A percentile compares a stretch with the other conserved stretches of the same genome.
Evolutionary conservation across 2,113 vertebrate genomes (phyloP).

Genomic region (Eolophus roseicapilla): DNA sequence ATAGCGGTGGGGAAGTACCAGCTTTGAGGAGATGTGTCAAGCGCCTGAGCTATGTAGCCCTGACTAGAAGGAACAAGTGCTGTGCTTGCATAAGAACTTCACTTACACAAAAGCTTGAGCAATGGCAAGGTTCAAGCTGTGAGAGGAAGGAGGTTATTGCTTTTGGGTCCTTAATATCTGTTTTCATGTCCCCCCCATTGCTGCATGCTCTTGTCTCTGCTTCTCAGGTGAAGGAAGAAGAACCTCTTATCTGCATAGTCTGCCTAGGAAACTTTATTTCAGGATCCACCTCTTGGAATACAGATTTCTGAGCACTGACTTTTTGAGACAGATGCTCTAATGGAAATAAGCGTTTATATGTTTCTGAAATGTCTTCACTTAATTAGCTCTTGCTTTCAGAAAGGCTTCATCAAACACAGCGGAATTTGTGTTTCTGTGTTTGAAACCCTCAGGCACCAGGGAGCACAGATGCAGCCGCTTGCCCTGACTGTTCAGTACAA

Average conservation of each 20-base stretch:
- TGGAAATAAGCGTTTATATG: neutral
- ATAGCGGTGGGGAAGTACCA: neutral
- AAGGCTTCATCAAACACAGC: neutral
- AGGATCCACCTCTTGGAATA: neutral
- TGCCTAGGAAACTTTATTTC: neutral
- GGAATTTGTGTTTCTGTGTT: neutral
- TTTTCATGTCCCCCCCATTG: neutral
- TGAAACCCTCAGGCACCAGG: neutral
- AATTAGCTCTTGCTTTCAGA: neutral
- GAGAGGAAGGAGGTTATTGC: neutral
- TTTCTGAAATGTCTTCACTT: neutral
- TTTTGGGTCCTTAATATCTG: neutral
- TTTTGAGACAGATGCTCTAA: neutral
- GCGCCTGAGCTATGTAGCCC: neutral
- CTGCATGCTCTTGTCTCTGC: neutral
- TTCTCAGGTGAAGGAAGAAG: neutral
- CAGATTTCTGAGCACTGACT: neutral
- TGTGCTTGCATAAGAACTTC: neutral
- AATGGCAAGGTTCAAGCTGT: neutral
- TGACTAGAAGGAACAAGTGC: neutral
- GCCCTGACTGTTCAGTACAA: neutral
- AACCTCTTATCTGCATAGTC: neutral
- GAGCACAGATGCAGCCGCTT: neutral
- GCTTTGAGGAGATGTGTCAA: neutral
- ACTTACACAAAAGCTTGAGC: neutral